A percentile compares a stretch with the other conserved stretches of the same genome.
Conservation (phyloP, 2,113 vertebrate genomes). For the Heptranchias perlo region DNA sequence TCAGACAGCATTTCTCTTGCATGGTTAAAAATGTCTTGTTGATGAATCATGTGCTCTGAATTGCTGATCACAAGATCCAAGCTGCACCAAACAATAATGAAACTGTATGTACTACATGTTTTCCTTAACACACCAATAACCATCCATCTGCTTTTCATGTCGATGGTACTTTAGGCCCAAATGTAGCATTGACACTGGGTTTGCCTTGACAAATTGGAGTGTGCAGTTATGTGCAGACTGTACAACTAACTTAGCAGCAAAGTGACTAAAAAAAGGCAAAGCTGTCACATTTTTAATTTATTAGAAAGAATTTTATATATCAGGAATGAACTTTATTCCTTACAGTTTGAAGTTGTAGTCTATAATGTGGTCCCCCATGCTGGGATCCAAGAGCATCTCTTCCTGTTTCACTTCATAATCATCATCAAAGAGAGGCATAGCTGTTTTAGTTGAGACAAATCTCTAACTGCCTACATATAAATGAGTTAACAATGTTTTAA, state of each 20-base stretch:
- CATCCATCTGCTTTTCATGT: constrained; percentile 37
- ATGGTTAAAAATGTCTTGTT: constrained; percentile 80
- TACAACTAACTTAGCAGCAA: constrained; percentile 22
- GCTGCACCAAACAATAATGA: constrained; percentile 72
- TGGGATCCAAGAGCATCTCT: constrained; percentile 53
- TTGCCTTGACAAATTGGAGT: constrained; percentile 27
- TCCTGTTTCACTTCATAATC: constrained; percentile 51
- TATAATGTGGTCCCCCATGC: constrained; percentile 59
- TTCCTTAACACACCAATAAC: constrained; percentile 37
- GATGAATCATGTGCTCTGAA: constrained; percentile 82
- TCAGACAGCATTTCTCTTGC: constrained; percentile 78
- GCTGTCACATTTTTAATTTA: constrained; percentile 18
- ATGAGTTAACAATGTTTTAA: constrained; percentile 53
- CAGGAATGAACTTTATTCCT: constrained; percentile 65
- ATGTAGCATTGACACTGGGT: constrained; percentile 15
- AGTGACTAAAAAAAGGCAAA: not conserved
- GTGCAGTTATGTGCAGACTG: constrained; percentile 5
- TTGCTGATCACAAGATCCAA: constrained; percentile 78
- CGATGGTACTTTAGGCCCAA: constrained; percentile 30
- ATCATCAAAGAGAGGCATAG: constrained; percentile 48
- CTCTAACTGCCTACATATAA: constrained; percentile 44
- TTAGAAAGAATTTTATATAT: constrained; percentile 62
- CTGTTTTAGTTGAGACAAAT: constrained; percentile 49
- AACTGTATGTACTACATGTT: constrained; percentile 42
- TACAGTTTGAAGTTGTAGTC: constrained; percentile 61